A percentile compares a stretch with the other conserved stretches of the same genome.
Conservation (phyloP, 1,140 invertebrate species). For the Zaprionus vittiger region DNA sequence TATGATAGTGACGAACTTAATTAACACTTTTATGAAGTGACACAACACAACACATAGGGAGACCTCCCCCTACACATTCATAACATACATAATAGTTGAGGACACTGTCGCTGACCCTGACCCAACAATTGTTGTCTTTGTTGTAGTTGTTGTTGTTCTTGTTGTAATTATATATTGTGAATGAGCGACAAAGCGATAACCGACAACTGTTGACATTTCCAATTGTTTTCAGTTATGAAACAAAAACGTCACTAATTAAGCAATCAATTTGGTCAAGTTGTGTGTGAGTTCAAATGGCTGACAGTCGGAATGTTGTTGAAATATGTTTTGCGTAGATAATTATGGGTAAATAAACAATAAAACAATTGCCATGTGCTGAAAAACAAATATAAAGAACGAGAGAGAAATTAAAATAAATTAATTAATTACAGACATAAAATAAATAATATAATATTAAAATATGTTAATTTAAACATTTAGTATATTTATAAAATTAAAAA, state of each 20-base stretch:
- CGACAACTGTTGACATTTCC: constrained; percentile 73
- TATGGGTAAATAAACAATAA: background rate
- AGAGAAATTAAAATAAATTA: background rate
- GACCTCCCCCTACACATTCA: background rate
- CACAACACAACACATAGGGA: constrained; percentile 18
- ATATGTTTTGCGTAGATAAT: constrained; percentile 9
- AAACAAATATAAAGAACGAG: background rate
- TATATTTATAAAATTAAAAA: background rate
- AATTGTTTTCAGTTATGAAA: constrained; percentile 65
- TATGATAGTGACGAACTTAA: constrained; percentile 49
- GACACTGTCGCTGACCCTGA: constrained; percentile 45
- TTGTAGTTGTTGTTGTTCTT: constrained; percentile 27
- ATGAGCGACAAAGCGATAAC: constrained; percentile 45
- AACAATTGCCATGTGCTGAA: background rate
- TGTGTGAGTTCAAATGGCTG: constrained; percentile 1
- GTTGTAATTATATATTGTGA: constrained; percentile 61
- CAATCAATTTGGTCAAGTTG: constrained; percentile 41
- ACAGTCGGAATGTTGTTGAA: background rate
- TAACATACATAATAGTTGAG: constrained; percentile 26
- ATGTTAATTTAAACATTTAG: too few relatives aligned
- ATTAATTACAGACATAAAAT: background rate
- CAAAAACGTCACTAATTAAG: constrained; percentile 69
- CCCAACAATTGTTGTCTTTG: constrained; percentile 27
- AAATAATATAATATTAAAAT: background rate
- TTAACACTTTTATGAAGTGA: constrained; percentile 69